Evolutionary conservation across 2,797 vertebrate species (phyloP).

Genomic region (Rousettus madagascariensis): DNA sequence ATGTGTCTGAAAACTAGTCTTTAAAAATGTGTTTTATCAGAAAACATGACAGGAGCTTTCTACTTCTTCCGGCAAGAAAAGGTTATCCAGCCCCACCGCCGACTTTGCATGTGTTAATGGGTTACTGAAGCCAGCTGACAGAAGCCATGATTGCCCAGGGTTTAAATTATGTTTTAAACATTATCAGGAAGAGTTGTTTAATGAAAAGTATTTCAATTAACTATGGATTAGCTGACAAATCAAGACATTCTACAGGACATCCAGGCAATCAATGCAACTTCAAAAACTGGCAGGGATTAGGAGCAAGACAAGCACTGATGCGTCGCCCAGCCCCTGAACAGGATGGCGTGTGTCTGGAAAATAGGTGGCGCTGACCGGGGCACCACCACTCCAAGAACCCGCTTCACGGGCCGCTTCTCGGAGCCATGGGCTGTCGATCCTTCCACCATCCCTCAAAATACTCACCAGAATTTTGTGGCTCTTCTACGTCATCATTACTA

Average conservation of each 20-base stretch:
- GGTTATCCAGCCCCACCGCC: neutral
- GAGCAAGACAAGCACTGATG: neutral
- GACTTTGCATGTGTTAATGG: neutral
- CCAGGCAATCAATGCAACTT: neutral
- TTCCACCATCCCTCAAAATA: neutral
- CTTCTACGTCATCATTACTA: neutral
- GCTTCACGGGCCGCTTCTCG: neutral
- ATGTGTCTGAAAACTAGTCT: conserved; percentile 24
- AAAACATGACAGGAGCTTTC: neutral
- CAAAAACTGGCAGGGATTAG: neutral
- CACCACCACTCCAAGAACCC: neutral
- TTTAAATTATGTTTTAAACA: conserved; percentile 7
- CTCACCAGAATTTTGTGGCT: neutral
- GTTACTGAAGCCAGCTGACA: neutral
- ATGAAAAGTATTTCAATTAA: conserved; percentile 16
- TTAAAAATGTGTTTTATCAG: conserved; percentile 33
- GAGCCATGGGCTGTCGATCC: neutral
- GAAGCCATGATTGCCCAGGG: neutral
- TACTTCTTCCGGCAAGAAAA: neutral
- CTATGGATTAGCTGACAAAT: neutral
- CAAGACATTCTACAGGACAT: neutral
- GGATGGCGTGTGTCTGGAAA: neutral
- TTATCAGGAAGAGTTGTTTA: neutral
- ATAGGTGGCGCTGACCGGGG: neutral
- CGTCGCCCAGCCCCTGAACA: neutral